These are phyloP conservation scores for Pagrus major DNA, from an alignment of 2,113 vertebrate species.

Conservation along the genomic window DNA sequence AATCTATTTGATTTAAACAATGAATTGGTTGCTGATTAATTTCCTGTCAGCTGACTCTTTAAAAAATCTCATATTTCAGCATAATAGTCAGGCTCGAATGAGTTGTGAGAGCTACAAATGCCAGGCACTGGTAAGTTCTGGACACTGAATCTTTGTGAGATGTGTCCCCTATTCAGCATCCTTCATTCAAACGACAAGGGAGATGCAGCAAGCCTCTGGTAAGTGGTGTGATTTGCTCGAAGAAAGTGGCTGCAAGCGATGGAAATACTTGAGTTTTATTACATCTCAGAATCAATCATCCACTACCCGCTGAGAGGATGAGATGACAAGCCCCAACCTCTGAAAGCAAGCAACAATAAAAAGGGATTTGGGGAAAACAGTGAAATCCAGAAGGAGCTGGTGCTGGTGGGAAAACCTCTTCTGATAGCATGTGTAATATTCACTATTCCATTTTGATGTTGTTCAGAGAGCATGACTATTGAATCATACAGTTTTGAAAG, in stretches of 20 bases:
- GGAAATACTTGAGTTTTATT: constrained; percentile 2
- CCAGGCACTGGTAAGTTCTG: neutral
- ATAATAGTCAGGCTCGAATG: neutral
- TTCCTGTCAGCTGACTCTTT: neutral
- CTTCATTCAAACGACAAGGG: neutral
- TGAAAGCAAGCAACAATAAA: neutral
- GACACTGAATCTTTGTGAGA: neutral
- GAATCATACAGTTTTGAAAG: neutral
- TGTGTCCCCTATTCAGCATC: neutral
- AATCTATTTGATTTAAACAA: neutral
- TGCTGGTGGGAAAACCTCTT: neutral
- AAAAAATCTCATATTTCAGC: neutral
- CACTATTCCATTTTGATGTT: neutral
- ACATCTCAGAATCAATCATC: neutral
- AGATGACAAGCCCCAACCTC: neutral
- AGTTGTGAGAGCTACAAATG: neutral
- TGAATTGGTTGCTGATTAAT: neutral
- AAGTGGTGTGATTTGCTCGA: constrained; percentile 10
- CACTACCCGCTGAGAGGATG: neutral
- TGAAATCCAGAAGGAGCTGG: neutral
- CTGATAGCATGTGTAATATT: neutral
- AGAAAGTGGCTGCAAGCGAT: neutral
- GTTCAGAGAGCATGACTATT: neutral
- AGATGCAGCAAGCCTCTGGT: neutral
- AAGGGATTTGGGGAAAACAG: neutral